Base-by-base conservation (phyloP, 2,113 vertebrate species). In the Thalassoma bifasciatum region DNA sequence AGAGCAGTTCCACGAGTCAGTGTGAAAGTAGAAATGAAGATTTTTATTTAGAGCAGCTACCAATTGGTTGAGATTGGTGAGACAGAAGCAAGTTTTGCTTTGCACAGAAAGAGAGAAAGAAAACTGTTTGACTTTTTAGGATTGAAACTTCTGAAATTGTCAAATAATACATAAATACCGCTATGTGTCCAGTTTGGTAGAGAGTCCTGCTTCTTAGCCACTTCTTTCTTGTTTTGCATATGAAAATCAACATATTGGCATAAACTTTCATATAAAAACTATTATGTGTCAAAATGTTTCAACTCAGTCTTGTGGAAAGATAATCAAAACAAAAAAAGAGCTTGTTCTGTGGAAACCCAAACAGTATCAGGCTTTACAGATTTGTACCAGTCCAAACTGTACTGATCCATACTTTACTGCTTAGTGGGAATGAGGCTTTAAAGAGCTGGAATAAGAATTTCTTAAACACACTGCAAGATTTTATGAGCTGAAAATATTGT, bases 1-100 rank as follows among this genome's bases (percentile, higher is more conserved):
- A 53, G 56, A 64, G 76, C 74, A 56, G 34, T 11, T 50, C 24
- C 19, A 59, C 21, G 30, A 68, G 53, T 11, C 4, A 2, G 44
- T 1, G 17, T 19, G 44, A 1, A 8, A 17, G 9, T 50, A 37
- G n/a, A 75, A 40, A 51, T 50, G 36, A 61, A 30, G 8, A 37
- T 68, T 51, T 13, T 30, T 22, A 44, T 72, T 38, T 10, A 14
- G 30, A 10, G 73, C n/a, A 54, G 16, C 7, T 13, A 53, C 21
- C 52, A 11, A 17, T 57, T 38, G 3, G 22, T 53, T 19, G 46
- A 60, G 47, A 52, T 14, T n/a, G 46, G 26, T 24, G 61, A 42
- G 52, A 36, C 19, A 19, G n/a, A 13, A 14, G 57, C 14, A 16
- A 49, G 5, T 24, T 22, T 42, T 37, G 22, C 13, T 11, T 40